phyloP scores from a whole-genome alignment of 1,140 invertebrate genomes.

The Meteorus sp. region DNA sequence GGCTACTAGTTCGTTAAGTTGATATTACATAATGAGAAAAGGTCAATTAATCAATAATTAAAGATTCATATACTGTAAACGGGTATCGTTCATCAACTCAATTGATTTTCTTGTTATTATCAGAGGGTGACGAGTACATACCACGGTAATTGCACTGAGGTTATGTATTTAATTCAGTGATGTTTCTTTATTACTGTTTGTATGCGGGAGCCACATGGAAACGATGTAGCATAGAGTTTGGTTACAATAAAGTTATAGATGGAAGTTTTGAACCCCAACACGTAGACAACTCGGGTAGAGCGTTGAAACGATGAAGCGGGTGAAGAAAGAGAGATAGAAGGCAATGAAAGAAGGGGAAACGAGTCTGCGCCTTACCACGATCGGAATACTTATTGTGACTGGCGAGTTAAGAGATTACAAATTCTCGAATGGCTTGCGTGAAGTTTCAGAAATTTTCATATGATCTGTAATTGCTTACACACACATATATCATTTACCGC shows the following conservation, averaged over 20 bases:
- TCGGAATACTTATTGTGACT: slow-evolving; percentile 37
- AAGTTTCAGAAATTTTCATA: slow-evolving; percentile 17
- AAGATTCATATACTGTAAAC: no score
- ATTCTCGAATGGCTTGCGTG: slow-evolving; percentile 21
- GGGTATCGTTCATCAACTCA: no score
- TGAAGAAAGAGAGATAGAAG: slow-evolving; percentile 30
- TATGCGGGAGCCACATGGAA: neutral
- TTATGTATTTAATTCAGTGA: slow-evolving; percentile 19
- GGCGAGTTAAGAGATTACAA: slow-evolving; percentile 14
- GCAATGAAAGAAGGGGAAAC: slow-evolving; percentile 44
- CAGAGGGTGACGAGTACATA: neutral
- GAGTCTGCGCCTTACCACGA: slow-evolving; percentile 48
- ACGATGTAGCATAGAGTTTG: no score
- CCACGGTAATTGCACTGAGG: slow-evolving; percentile 8
- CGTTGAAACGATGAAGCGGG: neutral
- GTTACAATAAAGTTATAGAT: no score
- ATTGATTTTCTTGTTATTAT: no score
- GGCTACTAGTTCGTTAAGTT: no score
- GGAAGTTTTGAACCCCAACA: neutral
- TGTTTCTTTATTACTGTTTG: no score
- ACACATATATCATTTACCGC: no score
- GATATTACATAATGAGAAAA: no score
- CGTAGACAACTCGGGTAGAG: neutral
- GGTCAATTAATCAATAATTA: no score
- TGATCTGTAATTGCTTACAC: neutral